These are phyloP conservation scores for Tylochromis polylepis DNA, from an alignment of 2,113 vertebrate species.

Conservation along the genomic window DNA sequence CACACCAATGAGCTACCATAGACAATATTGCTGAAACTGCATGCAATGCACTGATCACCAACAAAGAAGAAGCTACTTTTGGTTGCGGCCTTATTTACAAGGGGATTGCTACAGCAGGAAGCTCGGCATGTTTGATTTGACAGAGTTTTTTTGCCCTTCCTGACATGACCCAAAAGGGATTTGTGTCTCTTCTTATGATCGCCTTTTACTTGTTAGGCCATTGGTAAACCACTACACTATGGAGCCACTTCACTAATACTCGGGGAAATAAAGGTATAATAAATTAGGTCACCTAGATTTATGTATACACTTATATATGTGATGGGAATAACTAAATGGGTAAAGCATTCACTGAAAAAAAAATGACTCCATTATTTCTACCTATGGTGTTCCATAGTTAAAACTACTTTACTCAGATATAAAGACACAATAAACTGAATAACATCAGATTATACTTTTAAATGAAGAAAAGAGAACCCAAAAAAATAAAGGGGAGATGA, in stretches of 20 bases:
- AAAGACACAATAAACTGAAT: not conserved
- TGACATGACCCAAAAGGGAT: not conserved
- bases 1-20: not conserved
- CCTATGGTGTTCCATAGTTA: not conserved
- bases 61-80: not conserved
- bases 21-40: not conserved
- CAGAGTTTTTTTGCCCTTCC: not conserved
- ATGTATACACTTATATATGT: not conserved
- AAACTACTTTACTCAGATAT: not conserved
- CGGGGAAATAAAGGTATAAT: not conserved
- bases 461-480: not conserved
- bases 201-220: not conserved
- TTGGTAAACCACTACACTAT: not conserved
- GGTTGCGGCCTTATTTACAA: not conserved
- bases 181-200: not conserved
- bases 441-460: not conserved
- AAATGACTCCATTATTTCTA: not conserved
- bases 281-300: not conserved
- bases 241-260: not conserved
- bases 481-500: not conserved
- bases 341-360: not conserved
- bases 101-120: not conserved
- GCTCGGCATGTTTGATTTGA: not conserved
- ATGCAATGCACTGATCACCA: not conserved
- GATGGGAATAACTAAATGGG: not conserved